Base-by-base conservation (phyloP, 2,113 vertebrate species). In the Hoplias malabaricus region DNA sequence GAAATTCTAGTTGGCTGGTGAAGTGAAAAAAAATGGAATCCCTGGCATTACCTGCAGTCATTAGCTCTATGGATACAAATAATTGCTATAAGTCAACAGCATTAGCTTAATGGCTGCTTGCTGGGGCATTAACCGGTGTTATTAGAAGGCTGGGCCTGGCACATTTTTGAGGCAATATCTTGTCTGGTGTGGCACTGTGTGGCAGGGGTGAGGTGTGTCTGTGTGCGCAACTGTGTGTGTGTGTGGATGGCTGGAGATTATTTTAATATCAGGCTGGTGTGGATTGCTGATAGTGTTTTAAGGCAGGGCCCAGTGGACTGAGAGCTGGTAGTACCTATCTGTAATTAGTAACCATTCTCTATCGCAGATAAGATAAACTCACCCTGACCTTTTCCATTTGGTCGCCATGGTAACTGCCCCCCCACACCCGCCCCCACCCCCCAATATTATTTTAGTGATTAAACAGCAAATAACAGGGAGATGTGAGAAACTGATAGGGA, bases 311-410 rank as follows among this genome's bases (percentile, higher is more conserved):
- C 88, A 82, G 81, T 92, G 90, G 90, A 91, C 88, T 77, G 59
- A 84, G 83, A 79, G 85, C 84, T 90, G 83, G 86, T 85, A 84
- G 89, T 82, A 90, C 90, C 91, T 94, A 93, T 95, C 93, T 93
- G 91, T 83, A 93, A 93, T 94, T 93, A 85, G 91, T 93, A 94
- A 94, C 92, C 93, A 89, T 93, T 92, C 93, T 88, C 88, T 88
- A 95, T 94, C 93, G 70, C 85, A 87, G 88, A 94, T 91, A 91
- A 91, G 94, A 95, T 94, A 95, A 96, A 94, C 92, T 89, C 83
- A n/a, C 81, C 83, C 90, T 83, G 88, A 94, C 79, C 93, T 93
- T 92, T 93, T 92, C 88, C 86, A 56, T 78, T 57, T 71, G 89
- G 92, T 94, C 86, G 85, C 87, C 89, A 93, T 92, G 77, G 90